Percentiles rank a stretch among this genome's conserved stretches.
phyloP scores from a whole-genome alignment of 2,888 invertebrate genomes.

The Volucella inanis region DNA sequence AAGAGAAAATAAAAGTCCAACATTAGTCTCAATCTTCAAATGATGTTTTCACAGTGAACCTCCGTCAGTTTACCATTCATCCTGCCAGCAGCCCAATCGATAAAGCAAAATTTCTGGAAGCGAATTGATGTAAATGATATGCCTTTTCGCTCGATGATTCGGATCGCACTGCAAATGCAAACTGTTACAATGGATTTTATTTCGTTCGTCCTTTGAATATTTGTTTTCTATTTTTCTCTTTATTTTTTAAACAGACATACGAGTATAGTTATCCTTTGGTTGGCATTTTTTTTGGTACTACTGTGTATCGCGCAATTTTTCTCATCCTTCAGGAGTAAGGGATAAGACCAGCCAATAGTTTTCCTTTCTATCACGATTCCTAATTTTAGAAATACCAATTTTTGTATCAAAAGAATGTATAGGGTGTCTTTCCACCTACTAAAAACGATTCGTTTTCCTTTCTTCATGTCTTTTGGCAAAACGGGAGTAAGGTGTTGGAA shows the following conservation, averaged over 20 bases:
- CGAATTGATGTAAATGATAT: slow-evolving; percentile 55
- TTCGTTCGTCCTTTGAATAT: not conserved
- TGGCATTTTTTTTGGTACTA: not conserved
- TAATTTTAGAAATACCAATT: slow-evolving; percentile 54
- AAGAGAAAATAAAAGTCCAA: slow-evolving; percentile 22
- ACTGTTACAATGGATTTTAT: slow-evolving; percentile 25
- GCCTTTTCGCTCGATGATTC: slow-evolving; percentile 8
- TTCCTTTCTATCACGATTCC: slow-evolving; percentile 9
- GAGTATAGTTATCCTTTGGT: not conserved
- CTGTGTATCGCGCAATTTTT: not conserved
- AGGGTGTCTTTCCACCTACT: too few relatives aligned
- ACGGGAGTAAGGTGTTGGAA: slow-evolving; percentile 47
- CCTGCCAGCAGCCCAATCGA: not conserved
- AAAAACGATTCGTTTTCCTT: not conserved
- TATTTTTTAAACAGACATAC: not conserved
- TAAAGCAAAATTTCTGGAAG: slow-evolving; percentile 18
- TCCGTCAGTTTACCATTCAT: slow-evolving; percentile 30
- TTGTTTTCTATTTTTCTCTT: not conserved
- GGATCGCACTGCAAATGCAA: slow-evolving; percentile 37
- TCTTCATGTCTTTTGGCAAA: slow-evolving; percentile 41
- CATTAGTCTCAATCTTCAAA: slow-evolving; percentile 59
- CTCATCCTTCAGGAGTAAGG: slow-evolving; percentile 7
- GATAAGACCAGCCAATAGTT: slow-evolving; percentile 53
- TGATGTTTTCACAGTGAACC: slow-evolving; percentile 46
- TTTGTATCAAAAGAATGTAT: slow-evolving; percentile 2